phyloP scores from a whole-genome alignment of 2,797 vertebrate genomes.

The Mormyrus hasselquistii region DNA sequence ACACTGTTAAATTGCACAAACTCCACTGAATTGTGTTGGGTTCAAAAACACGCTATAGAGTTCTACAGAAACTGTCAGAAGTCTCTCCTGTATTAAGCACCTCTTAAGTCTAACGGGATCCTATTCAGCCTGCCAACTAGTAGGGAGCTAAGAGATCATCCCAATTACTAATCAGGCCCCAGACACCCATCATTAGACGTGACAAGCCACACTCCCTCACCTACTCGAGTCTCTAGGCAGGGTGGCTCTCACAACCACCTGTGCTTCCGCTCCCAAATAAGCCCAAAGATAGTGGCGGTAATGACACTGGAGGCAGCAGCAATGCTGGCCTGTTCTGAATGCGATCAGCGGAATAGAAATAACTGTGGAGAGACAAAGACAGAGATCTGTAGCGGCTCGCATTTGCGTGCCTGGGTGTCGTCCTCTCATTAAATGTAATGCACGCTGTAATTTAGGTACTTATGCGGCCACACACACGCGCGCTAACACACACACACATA shows the following conservation, averaged over 20 bases:
- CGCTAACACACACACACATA: neutral
- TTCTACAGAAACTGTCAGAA: slow-evolving; percentile 13
- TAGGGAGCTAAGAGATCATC: slow-evolving; percentile 16
- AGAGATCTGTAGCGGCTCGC: neutral
- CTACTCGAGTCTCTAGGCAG: neutral
- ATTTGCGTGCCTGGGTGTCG: neutral
- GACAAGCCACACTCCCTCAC: slow-evolving; percentile 3
- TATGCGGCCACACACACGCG: neutral
- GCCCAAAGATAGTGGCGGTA: neutral
- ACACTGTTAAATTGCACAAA: slow-evolving; percentile 5
- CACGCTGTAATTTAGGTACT: slow-evolving; percentile 20
- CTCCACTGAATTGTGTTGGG: neutral
- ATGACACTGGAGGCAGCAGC: neutral
- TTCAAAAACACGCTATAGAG: neutral
- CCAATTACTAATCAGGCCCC: slow-evolving; percentile 27
- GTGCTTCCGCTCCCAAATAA: neutral
- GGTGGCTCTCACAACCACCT: slow-evolving; percentile 1
- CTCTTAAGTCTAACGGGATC: slow-evolving; percentile 24
- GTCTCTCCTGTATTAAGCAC: slow-evolving; percentile 14
- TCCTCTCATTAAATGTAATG: slow-evolving; percentile 24
- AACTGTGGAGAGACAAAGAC: neutral
- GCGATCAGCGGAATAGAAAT: neutral
- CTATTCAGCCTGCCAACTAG: slow-evolving; percentile 13
- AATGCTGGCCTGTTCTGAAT: neutral
- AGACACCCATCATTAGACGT: slow-evolving; percentile 15